A percentile compares a stretch with the other conserved stretches of the same genome.
These are phyloP conservation scores for Petrophora chlorosata DNA, from an alignment of 2,888 invertebrate genomes.

Conservation along the genomic window DNA sequence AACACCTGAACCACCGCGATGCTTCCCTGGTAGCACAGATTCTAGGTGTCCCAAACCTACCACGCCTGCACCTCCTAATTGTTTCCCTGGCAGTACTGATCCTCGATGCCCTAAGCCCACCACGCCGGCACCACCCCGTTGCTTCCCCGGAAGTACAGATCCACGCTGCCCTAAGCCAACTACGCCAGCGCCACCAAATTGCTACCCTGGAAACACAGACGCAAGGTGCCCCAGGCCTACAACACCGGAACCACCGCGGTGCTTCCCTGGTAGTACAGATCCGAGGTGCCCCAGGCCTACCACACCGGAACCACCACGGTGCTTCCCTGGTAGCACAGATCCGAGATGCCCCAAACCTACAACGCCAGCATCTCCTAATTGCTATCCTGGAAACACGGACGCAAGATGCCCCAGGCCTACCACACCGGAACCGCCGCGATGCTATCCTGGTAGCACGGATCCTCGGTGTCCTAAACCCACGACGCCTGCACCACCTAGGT, in stretches of 20 bases:
- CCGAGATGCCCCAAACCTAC: conserved; percentile 53
- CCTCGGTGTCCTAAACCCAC: conserved; percentile 55
- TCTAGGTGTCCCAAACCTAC: conserved; percentile 35
- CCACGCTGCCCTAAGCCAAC: conserved; percentile 42
- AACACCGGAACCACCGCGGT: conserved; percentile 44
- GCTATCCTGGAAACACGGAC: conserved; percentile 55
- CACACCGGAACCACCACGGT: conserved; percentile 38
- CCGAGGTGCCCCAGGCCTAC: conserved; percentile 51
- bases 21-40: conserved; percentile 39
- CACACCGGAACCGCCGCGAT: conserved; percentile 41
- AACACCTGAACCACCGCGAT: conserved; percentile 41
- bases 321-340: conserved; percentile 51
- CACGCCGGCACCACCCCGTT: conserved; percentile 36
- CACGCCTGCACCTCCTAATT: conserved; percentile 29
- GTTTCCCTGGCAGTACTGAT: conserved; percentile 38
- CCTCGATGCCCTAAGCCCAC: conserved; percentile 34
- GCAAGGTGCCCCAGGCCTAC: conserved; percentile 51
- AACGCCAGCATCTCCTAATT: conserved; percentile 41
- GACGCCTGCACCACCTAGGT: conserved; percentile 39
- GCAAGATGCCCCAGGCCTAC: conserved; percentile 50
- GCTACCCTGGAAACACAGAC: conserved; percentile 60
- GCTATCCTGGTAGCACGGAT: conserved; percentile 52
- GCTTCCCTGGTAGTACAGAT: conserved; percentile 46
- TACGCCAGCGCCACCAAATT: conserved; percentile 40
- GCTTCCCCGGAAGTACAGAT: conserved; percentile 56